Evolutionary conservation across 1,140 invertebrate species (phyloP), one percentile per base, ranked within the genome.

Genomic region (Heliconius congener): DNA sequence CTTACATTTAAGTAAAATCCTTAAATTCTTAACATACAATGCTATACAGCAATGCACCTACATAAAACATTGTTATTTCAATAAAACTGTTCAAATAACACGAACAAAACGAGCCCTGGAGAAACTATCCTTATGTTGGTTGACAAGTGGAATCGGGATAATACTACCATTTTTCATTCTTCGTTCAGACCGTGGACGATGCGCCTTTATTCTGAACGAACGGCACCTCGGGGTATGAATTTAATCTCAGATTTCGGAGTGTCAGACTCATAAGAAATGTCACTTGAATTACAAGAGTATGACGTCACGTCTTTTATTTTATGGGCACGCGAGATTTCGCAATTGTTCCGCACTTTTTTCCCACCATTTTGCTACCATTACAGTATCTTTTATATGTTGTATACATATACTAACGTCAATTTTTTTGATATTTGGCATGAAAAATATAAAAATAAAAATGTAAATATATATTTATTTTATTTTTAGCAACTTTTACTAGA

Each of bases 211-310:
- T 90, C 87, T 83, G 83, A 90, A 88, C 88, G 89, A 89, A 92
- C 89, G 88, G 85, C 88, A 91, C 91, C 92, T 90, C 87, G 84
- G 90, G 92, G 91, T 85, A 91, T 91, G 89, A 92, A 92, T 93
- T 93, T 93, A 93, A 93, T 93, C 92, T 93, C 85, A 87, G 89
- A 88, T 91, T 91, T 88, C 85, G 81, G 87, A 86, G 86, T 88
- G 88, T 90, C 91, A 86, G 86, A 87, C 88, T 93, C 90, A 88
- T 91, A 90, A 92, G 88, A 90, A 88, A 78, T 81, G 85, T 89
- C 86, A 89, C 85, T 90, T 79, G 85, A 84, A 75, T 78, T 78
- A 77, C 76, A 77, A 16, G 30, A 77, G 42, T 55, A 55, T 77
- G 76, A 77, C 76, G 76, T 77, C 46, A 77, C 70, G 4, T 72